Evolutionary conservation across 1,140 invertebrate species (phyloP).

Genomic region (Meloidogyne floridensis): DNA sequence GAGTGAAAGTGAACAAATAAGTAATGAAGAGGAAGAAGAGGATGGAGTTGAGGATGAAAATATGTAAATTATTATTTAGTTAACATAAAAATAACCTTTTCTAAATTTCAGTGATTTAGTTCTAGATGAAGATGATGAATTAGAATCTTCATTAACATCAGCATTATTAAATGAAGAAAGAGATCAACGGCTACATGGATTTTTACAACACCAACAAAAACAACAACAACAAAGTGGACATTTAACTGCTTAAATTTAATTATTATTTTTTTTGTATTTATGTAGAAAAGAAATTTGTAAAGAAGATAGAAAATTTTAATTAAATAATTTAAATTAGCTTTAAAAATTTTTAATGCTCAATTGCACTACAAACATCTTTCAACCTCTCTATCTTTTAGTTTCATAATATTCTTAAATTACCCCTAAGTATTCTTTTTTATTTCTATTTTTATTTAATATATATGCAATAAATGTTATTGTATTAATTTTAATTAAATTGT

Average conservation of each 20-base stretch:
- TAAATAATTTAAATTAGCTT: too few species aligned
- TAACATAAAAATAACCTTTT: not conserved
- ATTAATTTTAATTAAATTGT: too few species aligned
- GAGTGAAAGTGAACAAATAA: conserved; percentile 32
- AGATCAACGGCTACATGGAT: not conserved
- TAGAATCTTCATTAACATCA: conserved; percentile 18
- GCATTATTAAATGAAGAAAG: conserved; percentile 2
- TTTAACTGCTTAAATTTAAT: not conserved
- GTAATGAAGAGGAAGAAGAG: conserved; percentile 6
- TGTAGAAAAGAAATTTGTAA: not conserved
- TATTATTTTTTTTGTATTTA: not conserved
- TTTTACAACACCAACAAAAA: not conserved
- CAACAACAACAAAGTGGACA: not conserved
- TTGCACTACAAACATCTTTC: too few species aligned
- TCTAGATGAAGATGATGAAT: conserved; percentile 39
- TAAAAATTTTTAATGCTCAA: too few species aligned
- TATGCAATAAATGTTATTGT: too few species aligned
- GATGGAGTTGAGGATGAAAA: conserved; percentile 15
- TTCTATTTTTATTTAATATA: too few species aligned
- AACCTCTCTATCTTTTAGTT: too few species aligned
- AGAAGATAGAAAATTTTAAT: too few species aligned
- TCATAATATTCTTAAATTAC: too few species aligned
- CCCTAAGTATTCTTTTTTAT: too few species aligned
- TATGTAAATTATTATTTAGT: not conserved
- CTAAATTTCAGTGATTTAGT: conserved; percentile 35